phyloP scores from a whole-genome alignment of 2,888 invertebrate species.

The Lasioglossum calceatum region DNA sequence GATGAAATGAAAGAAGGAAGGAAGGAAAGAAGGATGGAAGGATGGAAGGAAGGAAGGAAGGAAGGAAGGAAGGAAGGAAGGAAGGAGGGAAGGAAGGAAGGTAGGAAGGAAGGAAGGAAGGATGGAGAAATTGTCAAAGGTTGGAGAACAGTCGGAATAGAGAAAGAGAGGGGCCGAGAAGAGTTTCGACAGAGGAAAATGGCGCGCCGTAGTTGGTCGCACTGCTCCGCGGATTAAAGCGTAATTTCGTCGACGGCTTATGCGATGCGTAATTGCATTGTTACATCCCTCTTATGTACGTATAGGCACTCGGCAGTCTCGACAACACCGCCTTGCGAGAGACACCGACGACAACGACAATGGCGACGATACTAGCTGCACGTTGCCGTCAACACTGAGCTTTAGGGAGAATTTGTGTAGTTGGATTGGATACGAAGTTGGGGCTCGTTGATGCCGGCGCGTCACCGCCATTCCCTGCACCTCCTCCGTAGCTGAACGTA shows the following conservation, averaged over 20 bases:
- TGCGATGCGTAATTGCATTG: constrained; percentile 82
- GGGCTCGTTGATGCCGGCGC: constrained; percentile 72
- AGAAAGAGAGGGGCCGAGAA: constrained; percentile 28
- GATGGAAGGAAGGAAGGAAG: constrained; percentile 16
- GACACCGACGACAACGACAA: constrained; percentile 46
- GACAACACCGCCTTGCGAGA: constrained; percentile 35
- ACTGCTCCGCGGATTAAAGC: constrained; percentile 76
- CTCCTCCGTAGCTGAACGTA: constrained; percentile 27
- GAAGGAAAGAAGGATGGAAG: background rate
- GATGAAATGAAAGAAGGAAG: constrained; percentile 10
- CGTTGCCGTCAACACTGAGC: constrained; percentile 65
- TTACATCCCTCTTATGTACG: constrained; percentile 76
- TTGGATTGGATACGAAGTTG: constrained; percentile 80
- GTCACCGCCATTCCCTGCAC: constrained; percentile 62
- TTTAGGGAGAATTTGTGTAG: constrained; percentile 80
- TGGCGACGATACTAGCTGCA: constrained; percentile 39
- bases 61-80: background rate
- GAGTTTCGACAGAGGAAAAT: constrained; percentile 56
- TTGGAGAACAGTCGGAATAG: constrained; percentile 29
- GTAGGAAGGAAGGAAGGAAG: constrained; percentile 4
- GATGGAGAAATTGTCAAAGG: constrained; percentile 36
- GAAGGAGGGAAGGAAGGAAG: constrained; percentile 20
- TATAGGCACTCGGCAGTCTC: constrained; percentile 62
- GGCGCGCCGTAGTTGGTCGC: constrained; percentile 50
- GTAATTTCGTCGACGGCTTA: constrained; percentile 81